These are phyloP conservation scores for Eupithecia vulgata DNA, from an alignment of 2,888 invertebrate genomes.

Conservation along the genomic window DNA sequence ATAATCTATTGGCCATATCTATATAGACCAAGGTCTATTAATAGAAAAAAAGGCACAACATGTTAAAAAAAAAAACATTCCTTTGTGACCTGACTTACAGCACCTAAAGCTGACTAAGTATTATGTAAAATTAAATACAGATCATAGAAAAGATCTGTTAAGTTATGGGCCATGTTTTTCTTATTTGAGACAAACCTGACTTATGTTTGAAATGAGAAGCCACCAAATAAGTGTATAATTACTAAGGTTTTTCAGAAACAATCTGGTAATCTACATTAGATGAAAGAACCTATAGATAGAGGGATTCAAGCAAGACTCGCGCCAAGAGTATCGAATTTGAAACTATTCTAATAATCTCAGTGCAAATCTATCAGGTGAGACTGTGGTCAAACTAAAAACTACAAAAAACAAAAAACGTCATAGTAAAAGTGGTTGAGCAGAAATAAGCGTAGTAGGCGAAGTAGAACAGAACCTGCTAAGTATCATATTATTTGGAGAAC, in stretches of 20 bases:
- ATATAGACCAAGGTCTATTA: slow-evolving; percentile 4
- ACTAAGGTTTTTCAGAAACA: background rate
- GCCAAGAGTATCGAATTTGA: too few relatives aligned
- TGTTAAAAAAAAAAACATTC: slow-evolving; percentile 13
- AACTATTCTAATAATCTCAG: too few relatives aligned
- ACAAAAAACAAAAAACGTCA: too few relatives aligned
- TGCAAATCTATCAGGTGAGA: too few relatives aligned
- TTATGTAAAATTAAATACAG: background rate
- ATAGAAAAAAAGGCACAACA: slow-evolving; percentile 23
- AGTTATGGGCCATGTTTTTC: background rate
- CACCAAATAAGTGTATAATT: background rate
- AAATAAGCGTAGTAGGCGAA: too few relatives aligned
- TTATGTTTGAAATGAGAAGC: background rate
- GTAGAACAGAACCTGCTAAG: too few relatives aligned
- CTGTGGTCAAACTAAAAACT: too few relatives aligned
- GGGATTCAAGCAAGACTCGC: too few relatives aligned
- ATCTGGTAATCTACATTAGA: too few relatives aligned
- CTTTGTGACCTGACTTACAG: slow-evolving; percentile 31
- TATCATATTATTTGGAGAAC: too few relatives aligned
- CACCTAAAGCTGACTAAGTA: slow-evolving; percentile 25
- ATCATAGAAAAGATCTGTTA: background rate
- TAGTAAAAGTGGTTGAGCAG: too few relatives aligned
- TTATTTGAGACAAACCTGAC: background rate
- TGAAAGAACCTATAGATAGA: too few relatives aligned
- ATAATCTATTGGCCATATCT: slow-evolving; percentile 8